These are phyloP conservation scores for Anas acuta DNA, from an alignment of 2,797 vertebrate genomes.

Conservation along the genomic window DNA sequence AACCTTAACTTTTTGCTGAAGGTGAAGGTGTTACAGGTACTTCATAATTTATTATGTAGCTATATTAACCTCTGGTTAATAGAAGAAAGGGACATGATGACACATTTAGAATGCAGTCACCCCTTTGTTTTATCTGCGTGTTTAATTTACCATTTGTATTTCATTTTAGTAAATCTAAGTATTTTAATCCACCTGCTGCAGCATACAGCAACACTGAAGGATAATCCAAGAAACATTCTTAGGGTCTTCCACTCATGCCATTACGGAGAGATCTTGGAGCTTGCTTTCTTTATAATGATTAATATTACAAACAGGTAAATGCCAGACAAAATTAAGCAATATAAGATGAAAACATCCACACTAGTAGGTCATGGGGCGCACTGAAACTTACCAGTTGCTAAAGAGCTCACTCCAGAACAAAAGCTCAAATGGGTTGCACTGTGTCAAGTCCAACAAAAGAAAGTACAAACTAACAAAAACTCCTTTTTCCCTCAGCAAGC, in stretches of 20 bases:
- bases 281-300: neutral
- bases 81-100: conserved; percentile 28
- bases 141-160: neutral
- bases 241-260: neutral
- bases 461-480: conserved; percentile 33
- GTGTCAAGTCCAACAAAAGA: conserved; percentile 21
- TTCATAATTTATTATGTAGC: conserved; percentile 5
- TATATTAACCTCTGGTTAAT: conserved; percentile 39
- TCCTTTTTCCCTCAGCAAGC: conserved; percentile 22
- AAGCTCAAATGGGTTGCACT: conserved; percentile 18
- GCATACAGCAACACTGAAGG: neutral
- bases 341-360: conserved; percentile 3
- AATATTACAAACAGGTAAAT: neutral
- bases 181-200: neutral
- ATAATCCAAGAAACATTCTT: neutral
- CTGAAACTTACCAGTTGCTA: conserved; percentile 9
- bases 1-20: conserved; percentile 39
- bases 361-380: neutral
- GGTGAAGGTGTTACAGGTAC: conserved; percentile 30
- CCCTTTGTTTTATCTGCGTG: neutral
- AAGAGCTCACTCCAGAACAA: conserved; percentile 20
- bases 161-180: neutral
- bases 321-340: conserved; percentile 15
- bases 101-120: neutral
- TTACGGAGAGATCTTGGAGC: neutral